Evolutionary conservation across 2,113 vertebrate species (phyloP), one percentile per base, ranked within the genome.

Genomic region (Nycticryphes semicollaris): DNA sequence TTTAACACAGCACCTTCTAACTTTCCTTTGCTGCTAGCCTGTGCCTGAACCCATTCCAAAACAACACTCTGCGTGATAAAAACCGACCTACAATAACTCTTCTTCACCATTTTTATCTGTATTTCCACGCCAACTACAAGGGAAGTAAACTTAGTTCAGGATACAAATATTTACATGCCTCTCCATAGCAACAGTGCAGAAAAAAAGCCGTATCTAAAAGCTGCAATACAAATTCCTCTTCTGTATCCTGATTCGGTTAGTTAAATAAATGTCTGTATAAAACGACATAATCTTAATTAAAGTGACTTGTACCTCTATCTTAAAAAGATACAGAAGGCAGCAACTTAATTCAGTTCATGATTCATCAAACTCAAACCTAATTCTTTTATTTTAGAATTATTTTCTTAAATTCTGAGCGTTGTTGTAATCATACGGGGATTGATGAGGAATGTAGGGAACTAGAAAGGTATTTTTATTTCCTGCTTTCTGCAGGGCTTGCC

Each of bases 81-180:
- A 95, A 72, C 33, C 56, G 64, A 94, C 48, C 84, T 79, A 69
- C 78, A 76, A 15, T 17, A 87, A 79, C 62, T 76, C 45, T 68
- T 57, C 53, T 56, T 77, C 37, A 53, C 33, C 30, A 56, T 67
- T 96, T 94, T 90, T 47, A 89, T 81, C 83, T 92, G 27, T 23
- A 93, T 89, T 94, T 94, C 78, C 75, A 92, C 67, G 88, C 68
- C 73, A 89, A 37, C 90, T 90, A 78, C 48, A 74, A 87, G 24
- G 35, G 72, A 92, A 80, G 59, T 84, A 92, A 93, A 91, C 92
- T 84, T 68, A 89, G 77, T 87, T 77, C 56, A 62, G 24, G 66
- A 90, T 86, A 88, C 86, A 92, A 95, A 96, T 95, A 96, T 97
- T 95, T 96, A 84, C 83, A 43, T 30, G 59, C 53, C 67, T 89